Percentiles rank a stretch among this genome's conserved stretches.
phyloP scores from a whole-genome alignment of 2,888 invertebrate species.

The Sericinus montela region DNA sequence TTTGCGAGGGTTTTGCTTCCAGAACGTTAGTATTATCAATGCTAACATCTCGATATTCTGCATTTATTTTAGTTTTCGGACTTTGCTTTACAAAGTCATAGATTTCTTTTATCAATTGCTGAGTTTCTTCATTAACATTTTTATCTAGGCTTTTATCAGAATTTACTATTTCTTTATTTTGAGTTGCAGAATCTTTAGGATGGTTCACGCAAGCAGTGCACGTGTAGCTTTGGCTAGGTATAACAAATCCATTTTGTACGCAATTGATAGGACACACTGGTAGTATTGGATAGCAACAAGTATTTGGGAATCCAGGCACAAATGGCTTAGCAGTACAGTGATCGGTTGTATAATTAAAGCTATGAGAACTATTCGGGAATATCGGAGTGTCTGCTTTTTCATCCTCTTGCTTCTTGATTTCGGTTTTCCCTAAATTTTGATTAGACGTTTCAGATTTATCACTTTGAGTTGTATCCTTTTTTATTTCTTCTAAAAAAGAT shows the following conservation, averaged over 20 bases:
- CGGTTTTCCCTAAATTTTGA: background rate
- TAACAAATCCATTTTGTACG: constrained; percentile 47
- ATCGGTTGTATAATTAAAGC: constrained; percentile 33
- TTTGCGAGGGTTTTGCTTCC: constrained; percentile 14
- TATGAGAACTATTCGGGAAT: constrained; percentile 36
- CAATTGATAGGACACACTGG: constrained; percentile 59
- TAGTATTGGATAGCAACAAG: constrained; percentile 59
- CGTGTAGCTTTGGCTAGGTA: constrained; percentile 50
- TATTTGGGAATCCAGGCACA: constrained; percentile 44
- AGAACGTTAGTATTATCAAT: constrained; percentile 1
- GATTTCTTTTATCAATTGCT: constrained; percentile 64
- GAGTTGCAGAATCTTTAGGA: constrained; percentile 33
- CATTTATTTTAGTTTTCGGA: constrained; percentile 31
- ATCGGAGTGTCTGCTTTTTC: constrained; percentile 25
- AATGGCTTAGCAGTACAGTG: constrained; percentile 33
- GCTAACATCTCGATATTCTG: constrained; percentile 24
- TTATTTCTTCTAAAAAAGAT: constrained; percentile 61
- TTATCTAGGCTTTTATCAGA: constrained; percentile 28
- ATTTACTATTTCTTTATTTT: constrained; percentile 30
- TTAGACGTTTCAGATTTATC: constrained; percentile 37
- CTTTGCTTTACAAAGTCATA: constrained; percentile 58
- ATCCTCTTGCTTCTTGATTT: constrained; percentile 21
- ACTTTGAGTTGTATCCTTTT: constrained; percentile 50
- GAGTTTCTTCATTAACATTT: constrained; percentile 43
- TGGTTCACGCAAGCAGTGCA: constrained; percentile 43